Conservation (phyloP, 2,113 vertebrate genomes). For the Perca fluviatilis region DNA sequence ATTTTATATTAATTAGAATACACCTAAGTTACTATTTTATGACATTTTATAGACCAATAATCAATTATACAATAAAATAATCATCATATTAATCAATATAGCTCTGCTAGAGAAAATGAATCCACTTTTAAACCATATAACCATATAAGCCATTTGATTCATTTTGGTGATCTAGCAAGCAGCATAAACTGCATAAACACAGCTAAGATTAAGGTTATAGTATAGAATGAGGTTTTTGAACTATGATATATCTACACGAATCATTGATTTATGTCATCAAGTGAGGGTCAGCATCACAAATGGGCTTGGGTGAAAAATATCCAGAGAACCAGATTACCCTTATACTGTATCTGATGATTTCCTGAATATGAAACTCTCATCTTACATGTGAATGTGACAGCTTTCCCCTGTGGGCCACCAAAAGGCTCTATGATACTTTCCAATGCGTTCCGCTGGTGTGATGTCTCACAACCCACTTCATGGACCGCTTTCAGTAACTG, state of each 20-base stretch:
- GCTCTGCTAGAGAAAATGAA: background rate
- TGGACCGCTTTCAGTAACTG: background rate
- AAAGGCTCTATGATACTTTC: background rate
- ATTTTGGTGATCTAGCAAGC: background rate
- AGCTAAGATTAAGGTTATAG: background rate
- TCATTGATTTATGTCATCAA: background rate
- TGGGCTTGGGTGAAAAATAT: background rate
- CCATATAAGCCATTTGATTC: background rate
- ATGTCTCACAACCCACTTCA: background rate
- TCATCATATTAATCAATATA: background rate
- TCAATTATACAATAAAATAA: background rate
- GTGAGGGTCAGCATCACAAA: background rate
- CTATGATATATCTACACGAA: background rate
- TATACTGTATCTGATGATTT: background rate
- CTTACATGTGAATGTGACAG: background rate
- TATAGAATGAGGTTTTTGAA: background rate
- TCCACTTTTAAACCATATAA: background rate
- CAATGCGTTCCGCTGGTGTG: background rate
- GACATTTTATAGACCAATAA: no score
- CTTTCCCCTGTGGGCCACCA: background rate
- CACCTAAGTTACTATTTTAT: background rate
- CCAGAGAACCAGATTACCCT: background rate
- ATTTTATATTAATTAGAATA: background rate
- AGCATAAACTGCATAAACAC: background rate
- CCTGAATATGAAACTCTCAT: no score